These are phyloP conservation scores for Anaspis maculata DNA, from an alignment of 2,888 invertebrate genomes.

Conservation along the genomic window DNA sequence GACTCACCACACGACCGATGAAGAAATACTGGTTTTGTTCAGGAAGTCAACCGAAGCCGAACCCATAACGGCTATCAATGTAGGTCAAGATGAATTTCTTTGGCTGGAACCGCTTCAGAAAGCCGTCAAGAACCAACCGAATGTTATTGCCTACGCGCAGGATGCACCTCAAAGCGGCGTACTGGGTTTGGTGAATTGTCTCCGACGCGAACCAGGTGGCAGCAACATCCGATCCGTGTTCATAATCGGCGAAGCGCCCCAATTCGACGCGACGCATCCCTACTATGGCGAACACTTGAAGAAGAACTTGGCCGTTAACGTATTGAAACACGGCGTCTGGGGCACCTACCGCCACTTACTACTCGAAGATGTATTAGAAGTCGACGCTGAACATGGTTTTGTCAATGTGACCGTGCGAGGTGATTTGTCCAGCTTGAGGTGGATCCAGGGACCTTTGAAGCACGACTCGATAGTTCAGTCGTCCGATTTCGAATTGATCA, in stretches of 20 bases:
- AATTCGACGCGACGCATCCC: no score
- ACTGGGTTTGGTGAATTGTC: slow-evolving; percentile 65
- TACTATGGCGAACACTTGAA: no score
- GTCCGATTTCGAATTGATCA: neutral
- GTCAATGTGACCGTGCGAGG: no score
- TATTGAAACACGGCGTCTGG: no score
- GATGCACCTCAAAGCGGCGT: slow-evolving; percentile 68
- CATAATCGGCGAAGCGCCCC: slow-evolving; percentile 53
- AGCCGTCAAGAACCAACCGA: slow-evolving; percentile 19
- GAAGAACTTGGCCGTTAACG: no score
- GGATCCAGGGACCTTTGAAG: slow-evolving; percentile 48
- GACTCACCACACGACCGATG: slow-evolving; percentile 43
- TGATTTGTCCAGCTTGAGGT: no score
- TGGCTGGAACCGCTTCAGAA: slow-evolving; percentile 48
- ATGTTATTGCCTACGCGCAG: slow-evolving; percentile 55
- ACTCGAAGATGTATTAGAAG: slow-evolving; percentile 46
- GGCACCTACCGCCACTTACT: slow-evolving; percentile 78
- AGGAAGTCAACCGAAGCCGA: slow-evolving; percentile 40
- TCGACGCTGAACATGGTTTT: slow-evolving; percentile 56
- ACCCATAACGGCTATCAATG: slow-evolving; percentile 8
- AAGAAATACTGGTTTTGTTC: slow-evolving; percentile 49
- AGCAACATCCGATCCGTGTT: slow-evolving; percentile 44
- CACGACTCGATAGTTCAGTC: no score
- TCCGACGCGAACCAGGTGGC: slow-evolving; percentile 52
- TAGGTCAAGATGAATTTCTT: slow-evolving; percentile 31